Percentiles rank a stretch among this genome's conserved stretches.
Conservation (phyloP, 2,888 invertebrate species). For the Nomada hirtipes region DNA sequence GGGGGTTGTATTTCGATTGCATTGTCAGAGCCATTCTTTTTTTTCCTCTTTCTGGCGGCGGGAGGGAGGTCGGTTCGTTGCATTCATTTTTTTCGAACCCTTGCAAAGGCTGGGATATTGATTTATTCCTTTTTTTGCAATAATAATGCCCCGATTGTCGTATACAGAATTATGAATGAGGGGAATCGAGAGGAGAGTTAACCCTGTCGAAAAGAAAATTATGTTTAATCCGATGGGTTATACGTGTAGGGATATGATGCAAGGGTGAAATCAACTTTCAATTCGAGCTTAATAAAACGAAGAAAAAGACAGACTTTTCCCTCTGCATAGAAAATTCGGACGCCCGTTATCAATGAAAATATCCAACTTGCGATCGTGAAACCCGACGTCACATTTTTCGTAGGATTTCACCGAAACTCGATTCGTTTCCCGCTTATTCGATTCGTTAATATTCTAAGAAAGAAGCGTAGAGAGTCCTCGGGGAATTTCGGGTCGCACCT, state of each 20-base stretch:
- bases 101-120: too few relatives aligned
- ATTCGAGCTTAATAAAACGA: too few relatives aligned
- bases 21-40: constrained; percentile 18
- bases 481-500: constrained; percentile 58
- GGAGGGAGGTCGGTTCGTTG: background rate
- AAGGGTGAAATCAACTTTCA: too few relatives aligned
- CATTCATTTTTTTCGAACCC: background rate
- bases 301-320: too few relatives aligned
- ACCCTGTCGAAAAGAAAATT: too few relatives aligned
- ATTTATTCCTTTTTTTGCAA: too few relatives aligned
- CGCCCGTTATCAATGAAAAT: background rate
- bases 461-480: background rate
- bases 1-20: constrained; percentile 40
- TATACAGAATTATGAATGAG: too few relatives aligned
- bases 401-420: background rate
- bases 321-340: too few relatives aligned
- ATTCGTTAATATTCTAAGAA: constrained; percentile 27
- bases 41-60: background rate
- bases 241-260: too few relatives aligned
- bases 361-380: background rate
- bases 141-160: too few relatives aligned
- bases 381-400: background rate
- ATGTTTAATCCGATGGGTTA: too few relatives aligned
- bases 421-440: background rate
- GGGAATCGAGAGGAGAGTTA: too few relatives aligned